These are phyloP conservation scores for Leptinotarsa juncta DNA, from an alignment of 2,888 invertebrate species.

Conservation along the genomic window DNA sequence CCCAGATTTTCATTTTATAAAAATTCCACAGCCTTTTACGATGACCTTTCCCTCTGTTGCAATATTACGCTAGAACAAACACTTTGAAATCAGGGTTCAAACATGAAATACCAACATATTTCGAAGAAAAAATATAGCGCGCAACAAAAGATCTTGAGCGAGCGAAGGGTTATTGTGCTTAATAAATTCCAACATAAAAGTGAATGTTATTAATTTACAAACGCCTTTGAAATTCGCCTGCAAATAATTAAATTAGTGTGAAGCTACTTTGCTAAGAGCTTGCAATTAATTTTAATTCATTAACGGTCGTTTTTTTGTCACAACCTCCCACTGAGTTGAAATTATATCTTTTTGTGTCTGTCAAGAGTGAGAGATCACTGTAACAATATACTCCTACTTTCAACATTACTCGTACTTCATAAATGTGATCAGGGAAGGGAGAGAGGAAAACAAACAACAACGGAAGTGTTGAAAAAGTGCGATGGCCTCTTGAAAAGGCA, in stretches of 20 bases:
- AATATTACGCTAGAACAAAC: constrained; percentile 44
- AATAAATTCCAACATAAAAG: constrained; percentile 43
- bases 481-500: no score
- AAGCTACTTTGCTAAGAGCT: constrained; percentile 40
- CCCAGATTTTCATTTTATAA: constrained; percentile 21
- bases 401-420: neutral
- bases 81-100: constrained; percentile 39
- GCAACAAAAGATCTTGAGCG: constrained; percentile 35
- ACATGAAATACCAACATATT: constrained; percentile 40
- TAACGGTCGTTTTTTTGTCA: constrained; percentile 32
- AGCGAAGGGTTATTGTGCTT: constrained; percentile 40
- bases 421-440: no score
- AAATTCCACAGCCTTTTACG: constrained; percentile 28
- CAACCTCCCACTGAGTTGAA: neutral
- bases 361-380: neutral
- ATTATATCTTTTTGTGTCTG: neutral
- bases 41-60: constrained; percentile 28
- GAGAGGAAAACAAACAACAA: no score
- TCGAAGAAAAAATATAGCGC: constrained; percentile 28
- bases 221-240: constrained; percentile 45
- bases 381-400: neutral
- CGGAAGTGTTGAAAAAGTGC: no score
- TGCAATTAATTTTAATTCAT: constrained; percentile 46
- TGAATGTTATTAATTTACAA: constrained; percentile 48
- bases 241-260: constrained; percentile 48